Evolutionary conservation across 1,140 invertebrate species (phyloP).

Genomic region (Caenorhabditis tropicalis): DNA sequence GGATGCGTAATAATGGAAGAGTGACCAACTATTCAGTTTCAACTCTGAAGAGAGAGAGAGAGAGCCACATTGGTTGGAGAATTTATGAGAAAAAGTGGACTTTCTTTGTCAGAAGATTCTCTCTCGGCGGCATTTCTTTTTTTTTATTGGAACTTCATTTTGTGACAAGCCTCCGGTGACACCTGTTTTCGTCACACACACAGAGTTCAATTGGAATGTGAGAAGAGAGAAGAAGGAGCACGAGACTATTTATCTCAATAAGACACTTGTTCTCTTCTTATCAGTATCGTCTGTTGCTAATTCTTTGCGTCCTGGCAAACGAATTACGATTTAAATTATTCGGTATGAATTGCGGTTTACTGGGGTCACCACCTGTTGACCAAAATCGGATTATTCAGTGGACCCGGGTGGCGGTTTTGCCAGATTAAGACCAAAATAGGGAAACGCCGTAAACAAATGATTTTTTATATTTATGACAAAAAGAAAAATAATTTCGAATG

Average conservation of each 20-base stretch:
- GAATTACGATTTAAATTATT: too few species aligned
- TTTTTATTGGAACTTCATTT: not conserved
- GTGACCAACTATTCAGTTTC: not conserved
- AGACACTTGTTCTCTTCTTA: too few species aligned
- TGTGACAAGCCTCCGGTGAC: constrained; percentile 13
- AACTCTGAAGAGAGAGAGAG: not conserved
- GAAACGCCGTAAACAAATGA: too few species aligned
- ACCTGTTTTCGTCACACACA: constrained; percentile 30
- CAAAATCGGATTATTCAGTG: not conserved
- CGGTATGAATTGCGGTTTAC: not conserved
- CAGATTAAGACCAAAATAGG: too few species aligned
- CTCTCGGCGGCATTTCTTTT: not conserved
- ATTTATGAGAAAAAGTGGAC: constrained; percentile 33
- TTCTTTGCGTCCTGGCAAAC: too few species aligned
- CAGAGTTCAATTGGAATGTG: not conserved
- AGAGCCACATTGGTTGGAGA: not conserved
- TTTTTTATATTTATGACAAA: too few species aligned
- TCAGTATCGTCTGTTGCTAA: too few species aligned
- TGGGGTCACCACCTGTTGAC: not conserved
- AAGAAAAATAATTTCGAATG: constrained; percentile 4
- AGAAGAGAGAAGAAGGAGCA: not conserved
- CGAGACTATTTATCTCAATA: not conserved
- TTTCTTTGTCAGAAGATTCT: not conserved
- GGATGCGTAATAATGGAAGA: not conserved
- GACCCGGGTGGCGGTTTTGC: too few species aligned